These are phyloP conservation scores for Lichenostomus cassidix DNA, from an alignment of 2,113 vertebrate species.

Conservation along the genomic window DNA sequence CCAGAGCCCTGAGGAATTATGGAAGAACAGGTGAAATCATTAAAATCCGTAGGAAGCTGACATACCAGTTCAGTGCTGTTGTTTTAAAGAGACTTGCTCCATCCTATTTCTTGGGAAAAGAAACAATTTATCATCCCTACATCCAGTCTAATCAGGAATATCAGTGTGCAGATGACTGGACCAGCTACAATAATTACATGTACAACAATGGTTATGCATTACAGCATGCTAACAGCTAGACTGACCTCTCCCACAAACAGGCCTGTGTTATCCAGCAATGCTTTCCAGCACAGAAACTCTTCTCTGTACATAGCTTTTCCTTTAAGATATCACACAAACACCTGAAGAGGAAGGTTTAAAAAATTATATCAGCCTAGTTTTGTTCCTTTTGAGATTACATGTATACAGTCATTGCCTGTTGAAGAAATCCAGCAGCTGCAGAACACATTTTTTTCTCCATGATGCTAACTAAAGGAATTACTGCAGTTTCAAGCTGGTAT, in stretches of 20 bases:
- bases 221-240: constrained; percentile 47
- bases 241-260: neutral
- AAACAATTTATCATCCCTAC: constrained; percentile 66
- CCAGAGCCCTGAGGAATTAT: constrained; percentile 93
- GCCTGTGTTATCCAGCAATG: neutral
- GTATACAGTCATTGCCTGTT: neutral
- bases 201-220: constrained; percentile 75
- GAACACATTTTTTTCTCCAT: neutral
- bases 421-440: neutral
- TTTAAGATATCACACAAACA: neutral
- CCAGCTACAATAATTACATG: constrained; percentile 77
- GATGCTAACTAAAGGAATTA: neutral
- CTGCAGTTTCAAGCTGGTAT: neutral
- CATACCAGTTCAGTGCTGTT: constrained; percentile 92
- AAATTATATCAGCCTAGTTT: neutral
- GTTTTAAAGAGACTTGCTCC: constrained; percentile 85
- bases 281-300: neutral
- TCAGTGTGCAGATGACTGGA: constrained; percentile 68
- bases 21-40: constrained; percentile 93
- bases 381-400: neutral
- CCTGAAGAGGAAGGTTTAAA: neutral
- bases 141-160: constrained; percentile 72
- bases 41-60: constrained; percentile 93
- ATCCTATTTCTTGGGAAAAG: constrained; percentile 65
- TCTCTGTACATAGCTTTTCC: neutral